Conservation (phyloP, 1,140 invertebrate genomes). For the Hypsibius dujardini region DNA sequence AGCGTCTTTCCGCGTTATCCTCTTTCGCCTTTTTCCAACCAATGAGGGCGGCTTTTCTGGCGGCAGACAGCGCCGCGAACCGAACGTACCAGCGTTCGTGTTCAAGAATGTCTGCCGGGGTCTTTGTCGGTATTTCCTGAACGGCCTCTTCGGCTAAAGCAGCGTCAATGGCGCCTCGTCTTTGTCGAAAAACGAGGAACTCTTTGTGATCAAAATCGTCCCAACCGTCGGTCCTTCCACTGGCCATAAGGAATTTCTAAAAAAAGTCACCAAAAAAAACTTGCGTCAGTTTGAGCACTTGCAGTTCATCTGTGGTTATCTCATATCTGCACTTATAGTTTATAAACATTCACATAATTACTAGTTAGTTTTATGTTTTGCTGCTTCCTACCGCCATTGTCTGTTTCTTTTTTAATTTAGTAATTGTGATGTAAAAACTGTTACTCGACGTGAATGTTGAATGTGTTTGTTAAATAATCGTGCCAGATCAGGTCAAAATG, state of each 20-base stretch:
- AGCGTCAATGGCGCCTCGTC: neutral
- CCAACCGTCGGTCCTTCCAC: neutral
- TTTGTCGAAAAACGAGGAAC: neutral
- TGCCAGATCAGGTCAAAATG: too few species aligned
- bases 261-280: too few species aligned
- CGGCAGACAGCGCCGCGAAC: neutral
- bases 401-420: too few species aligned
- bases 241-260: too few species aligned
- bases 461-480: too few species aligned
- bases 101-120: neutral
- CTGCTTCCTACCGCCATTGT: too few species aligned
- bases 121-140: neutral
- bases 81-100: neutral
- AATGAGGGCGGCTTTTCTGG: neutral
- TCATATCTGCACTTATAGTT: too few species aligned
- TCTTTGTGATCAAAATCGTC: neutral
- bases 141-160: constrained; percentile 3
- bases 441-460: too few species aligned
- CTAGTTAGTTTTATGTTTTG: too few species aligned
- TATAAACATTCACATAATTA: too few species aligned
- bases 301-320: too few species aligned
- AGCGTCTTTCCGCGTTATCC: neutral
- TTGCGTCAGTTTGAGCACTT: constrained; percentile 27
- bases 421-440: too few species aligned
- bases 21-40: neutral